Evolutionary conservation across 2,113 vertebrate species (phyloP).

Genomic region (Cervus canadensis): DNA sequence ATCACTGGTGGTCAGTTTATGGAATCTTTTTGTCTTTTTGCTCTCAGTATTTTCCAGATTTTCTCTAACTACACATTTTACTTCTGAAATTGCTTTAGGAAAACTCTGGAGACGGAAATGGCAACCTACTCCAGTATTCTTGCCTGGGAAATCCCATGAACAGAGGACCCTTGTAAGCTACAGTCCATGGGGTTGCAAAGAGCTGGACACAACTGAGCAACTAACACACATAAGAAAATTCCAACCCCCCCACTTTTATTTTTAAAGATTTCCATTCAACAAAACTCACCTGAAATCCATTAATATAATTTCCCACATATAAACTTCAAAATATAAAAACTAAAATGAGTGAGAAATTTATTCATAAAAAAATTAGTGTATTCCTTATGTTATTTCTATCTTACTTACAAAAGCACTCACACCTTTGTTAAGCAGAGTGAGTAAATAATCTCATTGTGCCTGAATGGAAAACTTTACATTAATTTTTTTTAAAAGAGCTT

Average conservation of each 20-base stretch:
- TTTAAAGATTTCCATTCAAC: background rate
- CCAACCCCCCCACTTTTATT: background rate
- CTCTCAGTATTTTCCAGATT: background rate
- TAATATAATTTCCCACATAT: background rate
- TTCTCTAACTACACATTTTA: background rate
- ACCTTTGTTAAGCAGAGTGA: background rate
- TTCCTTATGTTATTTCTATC: background rate
- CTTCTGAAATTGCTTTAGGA: slow-evolving; percentile 9
- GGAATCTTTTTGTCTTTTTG: background rate
- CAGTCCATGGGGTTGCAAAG: background rate
- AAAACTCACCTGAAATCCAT: background rate
- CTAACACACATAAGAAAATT: background rate
- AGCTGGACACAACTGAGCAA: background rate
- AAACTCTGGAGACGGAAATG: background rate
- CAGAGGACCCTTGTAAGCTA: background rate
- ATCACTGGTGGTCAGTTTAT: background rate
- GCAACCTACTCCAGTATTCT: background rate
- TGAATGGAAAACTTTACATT: background rate
- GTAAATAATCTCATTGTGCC: background rate
- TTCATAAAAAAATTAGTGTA: background rate
- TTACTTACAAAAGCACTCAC: background rate
- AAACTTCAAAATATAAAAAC: background rate
- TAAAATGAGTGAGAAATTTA: background rate
- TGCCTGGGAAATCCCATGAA: background rate
- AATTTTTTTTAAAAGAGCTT: background rate